A percentile compares a stretch with the other conserved stretches of the same genome.
Conservation (phyloP, 2,888 invertebrate species). For the Oligia latruncula region DNA sequence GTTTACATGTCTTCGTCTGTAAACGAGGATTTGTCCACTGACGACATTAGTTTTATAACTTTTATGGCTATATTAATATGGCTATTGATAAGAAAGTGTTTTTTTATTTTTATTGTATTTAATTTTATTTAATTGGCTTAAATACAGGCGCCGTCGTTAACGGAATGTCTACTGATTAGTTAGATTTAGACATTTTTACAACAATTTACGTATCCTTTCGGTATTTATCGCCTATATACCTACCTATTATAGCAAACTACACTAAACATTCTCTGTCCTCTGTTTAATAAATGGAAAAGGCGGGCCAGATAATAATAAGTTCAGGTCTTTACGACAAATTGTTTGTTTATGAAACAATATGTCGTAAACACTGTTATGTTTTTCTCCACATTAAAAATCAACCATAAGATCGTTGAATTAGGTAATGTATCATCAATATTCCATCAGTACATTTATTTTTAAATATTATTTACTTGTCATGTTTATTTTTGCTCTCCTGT, state of each 20-base stretch:
- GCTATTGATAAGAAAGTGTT: conserved; percentile 67
- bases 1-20: conserved; percentile 57
- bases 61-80: conserved; percentile 8
- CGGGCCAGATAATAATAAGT: background rate
- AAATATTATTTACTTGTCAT: too few relatives aligned
- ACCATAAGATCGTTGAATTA: background rate
- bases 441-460: too few relatives aligned
- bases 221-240: too few relatives aligned
- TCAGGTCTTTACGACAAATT: background rate
- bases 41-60: conserved; percentile 40
- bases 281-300: background rate
- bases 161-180: conserved; percentile 50
- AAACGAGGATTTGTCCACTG: conserved; percentile 59
- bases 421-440: background rate
- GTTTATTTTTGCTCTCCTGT: too few relatives aligned
- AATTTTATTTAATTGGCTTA: conserved; percentile 64
- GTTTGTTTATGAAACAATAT: background rate
- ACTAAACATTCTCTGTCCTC: background rate
- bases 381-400: background rate
- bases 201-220: background rate
- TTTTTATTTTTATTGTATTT: too few relatives aligned
- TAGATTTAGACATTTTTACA: background rate
- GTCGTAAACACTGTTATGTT: background rate
- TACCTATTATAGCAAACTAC: background rate
- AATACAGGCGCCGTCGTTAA: conserved; percentile 68